These are phyloP conservation scores for Ctenomys sociabilis DNA, from an alignment of 2,113 vertebrate species.

Conservation along the genomic window DNA sequence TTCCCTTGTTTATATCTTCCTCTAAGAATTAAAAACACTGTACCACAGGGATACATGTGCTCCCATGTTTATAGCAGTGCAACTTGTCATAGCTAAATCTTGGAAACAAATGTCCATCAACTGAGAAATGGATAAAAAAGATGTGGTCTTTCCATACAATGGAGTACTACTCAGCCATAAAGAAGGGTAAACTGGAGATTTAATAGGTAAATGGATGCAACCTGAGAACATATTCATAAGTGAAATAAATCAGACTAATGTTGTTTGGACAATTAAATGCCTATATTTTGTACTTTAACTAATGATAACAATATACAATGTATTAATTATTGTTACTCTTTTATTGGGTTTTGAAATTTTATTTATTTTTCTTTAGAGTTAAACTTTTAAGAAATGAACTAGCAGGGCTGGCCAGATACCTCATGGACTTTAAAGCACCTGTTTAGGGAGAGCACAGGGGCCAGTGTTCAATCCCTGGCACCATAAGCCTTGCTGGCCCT, in stretches of 20 bases:
- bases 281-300: neutral
- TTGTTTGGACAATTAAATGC: neutral
- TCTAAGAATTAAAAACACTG: neutral
- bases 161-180: neutral
- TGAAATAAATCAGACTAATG: neutral
- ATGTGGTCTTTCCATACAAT: neutral
- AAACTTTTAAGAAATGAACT: too few species aligned
- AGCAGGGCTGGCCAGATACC: too few species aligned
- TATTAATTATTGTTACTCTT: neutral
- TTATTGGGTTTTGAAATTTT: neutral
- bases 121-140: neutral
- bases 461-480: too few species aligned
- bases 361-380: neutral
- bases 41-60: neutral
- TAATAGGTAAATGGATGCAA: neutral
- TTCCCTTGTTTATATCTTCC: neutral
- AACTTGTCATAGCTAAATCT: neutral
- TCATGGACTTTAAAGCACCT: too few species aligned
- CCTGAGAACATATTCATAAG: neutral
- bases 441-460: too few species aligned
- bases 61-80: neutral
- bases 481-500: too few species aligned
- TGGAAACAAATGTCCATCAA: neutral
- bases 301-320: neutral
- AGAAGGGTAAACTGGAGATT: neutral